phyloP scores from a whole-genome alignment of 2,797 vertebrate species.

The Sebastes cheni region DNA sequence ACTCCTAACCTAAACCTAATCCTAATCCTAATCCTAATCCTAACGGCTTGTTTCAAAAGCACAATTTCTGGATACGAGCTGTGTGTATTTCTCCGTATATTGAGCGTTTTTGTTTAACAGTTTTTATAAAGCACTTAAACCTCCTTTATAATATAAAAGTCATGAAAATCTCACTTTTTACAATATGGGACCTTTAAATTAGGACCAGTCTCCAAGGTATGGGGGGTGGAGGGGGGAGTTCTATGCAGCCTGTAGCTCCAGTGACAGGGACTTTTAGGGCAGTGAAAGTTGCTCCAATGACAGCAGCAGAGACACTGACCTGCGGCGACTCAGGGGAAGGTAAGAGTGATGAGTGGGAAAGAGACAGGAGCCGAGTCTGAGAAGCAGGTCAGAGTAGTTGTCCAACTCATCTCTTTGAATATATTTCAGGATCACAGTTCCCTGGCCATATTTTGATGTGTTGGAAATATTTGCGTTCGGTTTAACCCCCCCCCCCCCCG shows the following conservation, averaged over 20 bases:
- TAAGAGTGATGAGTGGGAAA: neutral
- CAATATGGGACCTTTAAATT: neutral
- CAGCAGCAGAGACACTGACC: neutral
- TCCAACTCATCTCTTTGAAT: neutral
- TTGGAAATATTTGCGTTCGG: neutral
- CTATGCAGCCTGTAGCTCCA: neutral
- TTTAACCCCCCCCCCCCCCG: neutral
- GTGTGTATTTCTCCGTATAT: too few relatives aligned
- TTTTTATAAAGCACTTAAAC: too few relatives aligned
- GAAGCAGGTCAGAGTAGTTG: neutral
- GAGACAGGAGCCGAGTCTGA: constrained; percentile 5
- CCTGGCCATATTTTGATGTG: neutral
- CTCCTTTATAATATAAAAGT: too few relatives aligned
- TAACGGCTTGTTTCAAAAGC: too few relatives aligned
- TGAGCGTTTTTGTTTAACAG: too few relatives aligned
- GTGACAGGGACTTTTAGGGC: neutral
- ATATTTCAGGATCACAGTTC: neutral
- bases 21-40: too few relatives aligned
- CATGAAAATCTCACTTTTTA: too few relatives aligned
- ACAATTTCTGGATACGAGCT: too few relatives aligned
- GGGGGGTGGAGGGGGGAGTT: neutral
- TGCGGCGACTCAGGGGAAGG: neutral
- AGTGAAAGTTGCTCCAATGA: neutral
- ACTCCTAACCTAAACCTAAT: too few relatives aligned
- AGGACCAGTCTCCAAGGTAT: neutral